A percentile compares a stretch with the other conserved stretches of the same genome.
Conservation (phyloP, 2,797 vertebrate genomes). For the Chaenodraco wilsoni region DNA sequence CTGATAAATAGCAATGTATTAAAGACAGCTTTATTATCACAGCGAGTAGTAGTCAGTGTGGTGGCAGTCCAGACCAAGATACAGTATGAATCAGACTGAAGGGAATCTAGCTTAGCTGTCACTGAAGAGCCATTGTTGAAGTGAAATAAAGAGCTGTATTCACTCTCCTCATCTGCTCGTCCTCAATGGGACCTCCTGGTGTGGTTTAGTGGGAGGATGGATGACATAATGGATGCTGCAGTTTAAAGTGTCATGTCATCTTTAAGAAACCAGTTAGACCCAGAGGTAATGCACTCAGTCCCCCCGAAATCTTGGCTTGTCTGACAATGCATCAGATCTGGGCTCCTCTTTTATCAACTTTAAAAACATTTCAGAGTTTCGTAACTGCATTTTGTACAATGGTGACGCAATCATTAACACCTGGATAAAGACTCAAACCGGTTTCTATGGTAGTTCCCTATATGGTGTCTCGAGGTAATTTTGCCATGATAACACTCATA, state of each 20-base stretch:
- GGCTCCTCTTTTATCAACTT: no score
- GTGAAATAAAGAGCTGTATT: slow-evolving; percentile 75
- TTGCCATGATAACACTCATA: no score
- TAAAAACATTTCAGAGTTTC: no score
- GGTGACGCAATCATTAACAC: no score
- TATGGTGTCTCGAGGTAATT: no score
- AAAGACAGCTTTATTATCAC: slow-evolving; percentile 52
- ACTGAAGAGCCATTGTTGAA: slow-evolving; percentile 75
- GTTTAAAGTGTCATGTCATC: slow-evolving; percentile 21
- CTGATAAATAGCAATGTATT: slow-evolving; percentile 41
- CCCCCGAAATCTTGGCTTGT: not conserved
- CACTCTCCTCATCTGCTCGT: slow-evolving; percentile 68
- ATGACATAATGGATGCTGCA: slow-evolving; percentile 44
- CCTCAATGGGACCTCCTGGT: slow-evolving; percentile 51
- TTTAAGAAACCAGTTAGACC: slow-evolving; percentile 30
- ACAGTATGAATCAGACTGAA: slow-evolving; percentile 69
- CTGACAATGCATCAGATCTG: not conserved
- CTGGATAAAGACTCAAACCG: no score
- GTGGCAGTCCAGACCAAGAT: slow-evolving; percentile 53
- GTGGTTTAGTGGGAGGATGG: slow-evolving; percentile 63
- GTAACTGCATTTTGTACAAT: no score
- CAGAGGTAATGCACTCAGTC: not conserved
- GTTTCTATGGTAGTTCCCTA: no score
- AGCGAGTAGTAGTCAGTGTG: slow-evolving; percentile 44
- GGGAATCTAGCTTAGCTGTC: slow-evolving; percentile 71